Base-by-base conservation (phyloP, 2,888 invertebrate species). In the Philopedon plagiatum region DNA sequence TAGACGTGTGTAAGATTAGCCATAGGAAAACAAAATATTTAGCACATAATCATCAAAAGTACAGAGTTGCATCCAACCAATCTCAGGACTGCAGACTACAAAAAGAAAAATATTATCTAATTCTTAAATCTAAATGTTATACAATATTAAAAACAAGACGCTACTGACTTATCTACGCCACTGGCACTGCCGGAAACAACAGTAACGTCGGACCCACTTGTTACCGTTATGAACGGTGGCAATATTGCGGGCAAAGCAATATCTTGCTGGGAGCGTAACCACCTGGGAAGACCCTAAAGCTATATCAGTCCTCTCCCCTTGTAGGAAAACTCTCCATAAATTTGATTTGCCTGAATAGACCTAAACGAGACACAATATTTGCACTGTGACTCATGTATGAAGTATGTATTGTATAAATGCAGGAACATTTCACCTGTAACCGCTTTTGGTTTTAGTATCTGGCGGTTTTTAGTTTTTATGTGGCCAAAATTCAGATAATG, bases 251-350 rank as follows among this genome's bases (percentile, higher is more conserved):
- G 26, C 61, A 29, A 44, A 15, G 61, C 61, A 46, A 46, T 44
- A 61, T 61, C 63, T 58, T 46, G 41, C 66, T 66, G 58, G 41
- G 58, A 66, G 66, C 58, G 26, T 56, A 58, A 66, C 57, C 66
- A 66, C 66, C 66, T 66, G 66, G 46, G 58, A 66, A 46, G 66
- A 58, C 57, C 66, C 66, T 58, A 58, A 58, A 66, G 66, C 58
- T 58, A 58, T 66, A 66, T 66, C 46, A 46, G 32, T 54, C 58
- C 46, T 41, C 21, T 46, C 58, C 65, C 57, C 44, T 49, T 51
- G 51, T 37, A 51, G 51, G 18, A 46, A 32, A 18, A 23, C 49
- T 37, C 60, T 44, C 58, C 46, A 57, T 58, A 66, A 66, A 66
- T 66, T 66, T 66, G 58, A 66, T 66, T 66, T 66, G 66, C 9